Conservation (phyloP, 1,140 invertebrate species). For the Cryptotermes secundus region DNA sequence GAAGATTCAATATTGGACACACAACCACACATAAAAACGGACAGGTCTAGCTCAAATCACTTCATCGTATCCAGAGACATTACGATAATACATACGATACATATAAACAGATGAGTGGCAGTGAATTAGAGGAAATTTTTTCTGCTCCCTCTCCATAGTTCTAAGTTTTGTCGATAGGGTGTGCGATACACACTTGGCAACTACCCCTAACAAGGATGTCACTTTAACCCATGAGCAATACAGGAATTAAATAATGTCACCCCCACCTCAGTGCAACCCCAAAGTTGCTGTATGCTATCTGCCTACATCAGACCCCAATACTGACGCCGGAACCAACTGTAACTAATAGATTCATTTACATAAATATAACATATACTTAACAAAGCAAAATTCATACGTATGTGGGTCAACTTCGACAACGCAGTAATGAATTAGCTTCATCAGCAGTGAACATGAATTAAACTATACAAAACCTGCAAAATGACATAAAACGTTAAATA, state of each 20-base stretch:
- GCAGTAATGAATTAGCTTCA: too few species aligned
- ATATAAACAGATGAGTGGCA: background rate
- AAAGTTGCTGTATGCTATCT: background rate
- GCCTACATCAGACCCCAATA: background rate
- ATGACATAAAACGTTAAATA: too few species aligned
- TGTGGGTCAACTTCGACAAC: too few species aligned
- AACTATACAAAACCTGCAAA: too few species aligned
- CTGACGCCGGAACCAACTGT: background rate
- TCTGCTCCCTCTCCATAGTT: background rate
- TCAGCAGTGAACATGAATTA: too few species aligned
- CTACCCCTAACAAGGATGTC: too few species aligned
- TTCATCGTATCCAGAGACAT: background rate
- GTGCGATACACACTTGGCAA: too few species aligned
- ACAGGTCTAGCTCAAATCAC: background rate
- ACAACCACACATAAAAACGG: too few species aligned
- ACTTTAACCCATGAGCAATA: too few species aligned
- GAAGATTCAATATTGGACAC: too few species aligned
- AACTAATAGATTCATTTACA: background rate
- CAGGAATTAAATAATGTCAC: background rate
- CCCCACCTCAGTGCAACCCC: background rate
- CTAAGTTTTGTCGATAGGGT: too few species aligned
- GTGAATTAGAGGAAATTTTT: background rate
- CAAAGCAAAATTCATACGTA: too few species aligned
- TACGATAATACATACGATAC: background rate
- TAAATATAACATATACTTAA: background rate